A percentile compares a stretch with the other conserved stretches of the same genome.
These are phyloP conservation scores for Drosophila pachea DNA, from an alignment of 1,140 invertebrate genomes.

Conservation along the genomic window DNA sequence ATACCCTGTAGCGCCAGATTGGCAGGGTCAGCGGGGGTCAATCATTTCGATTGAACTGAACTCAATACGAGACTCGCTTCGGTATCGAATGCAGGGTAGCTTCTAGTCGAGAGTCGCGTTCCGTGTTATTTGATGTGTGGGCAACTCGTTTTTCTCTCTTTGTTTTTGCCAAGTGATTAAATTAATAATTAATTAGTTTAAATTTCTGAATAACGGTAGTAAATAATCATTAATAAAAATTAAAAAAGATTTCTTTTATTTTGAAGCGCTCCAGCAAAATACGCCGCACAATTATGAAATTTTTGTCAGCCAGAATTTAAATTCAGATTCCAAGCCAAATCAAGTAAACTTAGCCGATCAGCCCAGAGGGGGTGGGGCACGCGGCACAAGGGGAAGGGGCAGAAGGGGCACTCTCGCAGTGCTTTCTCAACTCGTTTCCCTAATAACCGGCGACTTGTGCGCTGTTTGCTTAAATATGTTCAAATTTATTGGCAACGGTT, in stretches of 20 bases:
- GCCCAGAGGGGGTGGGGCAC: background rate
- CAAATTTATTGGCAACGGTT: conserved; percentile 72
- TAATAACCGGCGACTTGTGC: conserved; percentile 43
- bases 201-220: conserved; percentile 77
- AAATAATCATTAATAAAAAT: conserved; percentile 79
- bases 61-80: no score
- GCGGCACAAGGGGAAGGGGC: background rate
- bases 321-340: conserved; percentile 32
- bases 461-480: conserved; percentile 72
- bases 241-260: conserved; percentile 74
- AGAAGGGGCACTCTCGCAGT: conserved; percentile 20
- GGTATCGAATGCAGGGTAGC: background rate
- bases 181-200: conserved; percentile 79
- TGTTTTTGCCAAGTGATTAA: conserved; percentile 71
- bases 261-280: conserved; percentile 57
- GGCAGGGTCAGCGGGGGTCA: background rate
- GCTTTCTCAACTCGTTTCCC: conserved; percentile 29
- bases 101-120: background rate
- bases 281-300: conserved; percentile 53
- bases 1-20: background rate
- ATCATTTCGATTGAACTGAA: no score
- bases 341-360: conserved; percentile 18
- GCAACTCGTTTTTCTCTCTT: conserved; percentile 48
- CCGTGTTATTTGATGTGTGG: conserved; percentile 21
- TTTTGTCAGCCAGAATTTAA: conserved; percentile 37